Conservation (phyloP, 2,888 invertebrate species). For the Galerucella calmariensis region DNA sequence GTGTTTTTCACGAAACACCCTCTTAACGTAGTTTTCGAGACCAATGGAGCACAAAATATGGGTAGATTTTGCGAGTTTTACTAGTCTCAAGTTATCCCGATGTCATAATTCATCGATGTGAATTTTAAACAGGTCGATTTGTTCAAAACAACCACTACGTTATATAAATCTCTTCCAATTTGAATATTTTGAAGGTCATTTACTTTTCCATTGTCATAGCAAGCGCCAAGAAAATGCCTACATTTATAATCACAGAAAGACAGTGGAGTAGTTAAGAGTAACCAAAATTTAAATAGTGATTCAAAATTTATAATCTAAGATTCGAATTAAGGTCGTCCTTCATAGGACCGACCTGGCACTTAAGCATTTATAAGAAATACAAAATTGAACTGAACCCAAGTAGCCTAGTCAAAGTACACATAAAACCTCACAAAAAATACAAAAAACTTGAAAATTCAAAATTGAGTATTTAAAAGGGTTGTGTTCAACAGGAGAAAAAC, state of each 20-base stretch:
- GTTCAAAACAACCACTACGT: conserved; percentile 40
- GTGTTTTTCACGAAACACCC: conserved; percentile 52
- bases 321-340: too few species aligned
- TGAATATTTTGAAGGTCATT: conserved; percentile 38
- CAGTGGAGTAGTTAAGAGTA: conserved; percentile 9
- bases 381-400: too few species aligned
- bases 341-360: too few species aligned
- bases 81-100: conserved; percentile 46
- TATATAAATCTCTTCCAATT: conserved; percentile 37
- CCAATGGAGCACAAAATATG: conserved; percentile 64
- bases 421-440: too few species aligned
- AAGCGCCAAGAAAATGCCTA: conserved; percentile 4
- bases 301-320: too few species aligned
- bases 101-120: conserved; percentile 50
- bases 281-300: neutral
- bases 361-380: too few species aligned
- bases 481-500: too few species aligned
- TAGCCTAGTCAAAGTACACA: too few species aligned
- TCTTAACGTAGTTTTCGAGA: conserved; percentile 62
- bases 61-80: conserved; percentile 58
- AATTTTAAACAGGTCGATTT: conserved; percentile 43
- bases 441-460: too few species aligned
- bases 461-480: too few species aligned
- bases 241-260: conserved; percentile 4
- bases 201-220: conserved; percentile 22